These are phyloP conservation scores for Arizona elegans DNA, from an alignment of 2,113 vertebrate species.

Conservation along the genomic window DNA sequence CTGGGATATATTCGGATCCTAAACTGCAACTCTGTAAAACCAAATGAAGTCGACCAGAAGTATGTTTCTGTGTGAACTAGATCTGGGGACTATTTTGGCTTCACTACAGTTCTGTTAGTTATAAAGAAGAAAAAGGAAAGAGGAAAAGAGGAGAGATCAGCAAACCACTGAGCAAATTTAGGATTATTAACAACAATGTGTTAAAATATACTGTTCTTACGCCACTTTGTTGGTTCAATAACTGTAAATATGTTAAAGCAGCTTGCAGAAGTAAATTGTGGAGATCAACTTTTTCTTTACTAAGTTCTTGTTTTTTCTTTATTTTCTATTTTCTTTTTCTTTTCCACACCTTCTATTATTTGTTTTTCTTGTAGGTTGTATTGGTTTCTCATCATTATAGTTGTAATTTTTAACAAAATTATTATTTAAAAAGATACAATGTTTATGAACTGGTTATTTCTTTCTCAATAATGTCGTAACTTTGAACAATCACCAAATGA, in stretches of 20 bases:
- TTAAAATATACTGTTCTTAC: not conserved
- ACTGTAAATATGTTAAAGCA: not conserved
- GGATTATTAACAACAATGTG: not conserved
- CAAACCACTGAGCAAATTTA: not conserved
- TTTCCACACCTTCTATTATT: not conserved
- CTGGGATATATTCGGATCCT: constrained; percentile 44
- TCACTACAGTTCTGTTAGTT: not conserved
- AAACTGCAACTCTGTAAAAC: constrained; percentile 25
- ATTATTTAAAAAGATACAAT: not conserved
- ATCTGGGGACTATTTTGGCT: not conserved
- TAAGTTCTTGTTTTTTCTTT: not conserved
- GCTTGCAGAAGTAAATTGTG: not conserved
- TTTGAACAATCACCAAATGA: not conserved
- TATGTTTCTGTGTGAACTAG: not conserved
- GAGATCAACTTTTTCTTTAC: not conserved
- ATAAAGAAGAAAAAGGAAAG: not conserved
- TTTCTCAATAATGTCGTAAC: not conserved
- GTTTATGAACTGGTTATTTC: not conserved
- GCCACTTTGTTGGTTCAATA: not conserved
- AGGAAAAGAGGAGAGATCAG: not conserved
- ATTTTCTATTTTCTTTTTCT: not conserved
- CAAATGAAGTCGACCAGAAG: constrained; percentile 46
- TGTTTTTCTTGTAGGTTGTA: not conserved
- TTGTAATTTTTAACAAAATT: not conserved
- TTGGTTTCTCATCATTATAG: not conserved